Conservation (phyloP, 2,113 vertebrate genomes). For the Redunca redunca region DNA sequence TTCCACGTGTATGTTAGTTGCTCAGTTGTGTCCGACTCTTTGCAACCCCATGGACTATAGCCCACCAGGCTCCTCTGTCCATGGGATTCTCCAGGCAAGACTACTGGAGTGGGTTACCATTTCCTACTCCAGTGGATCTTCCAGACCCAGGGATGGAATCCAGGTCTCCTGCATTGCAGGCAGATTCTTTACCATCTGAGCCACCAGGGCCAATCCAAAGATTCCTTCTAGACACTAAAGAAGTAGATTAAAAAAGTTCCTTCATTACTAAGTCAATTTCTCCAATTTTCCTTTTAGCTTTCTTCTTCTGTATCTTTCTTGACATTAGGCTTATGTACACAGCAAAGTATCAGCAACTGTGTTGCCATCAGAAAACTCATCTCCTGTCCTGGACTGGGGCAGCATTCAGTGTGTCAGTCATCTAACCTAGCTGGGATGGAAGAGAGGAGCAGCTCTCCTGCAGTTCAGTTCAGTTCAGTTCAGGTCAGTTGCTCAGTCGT, state of each 20-base stretch:
- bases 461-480: neutral
- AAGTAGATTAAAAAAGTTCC: neutral
- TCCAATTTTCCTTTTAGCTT: neutral
- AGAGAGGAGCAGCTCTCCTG: neutral
- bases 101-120: neutral
- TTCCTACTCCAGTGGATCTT: neutral
- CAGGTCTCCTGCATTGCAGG: neutral
- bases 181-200: neutral
- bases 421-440: neutral
- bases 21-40: neutral
- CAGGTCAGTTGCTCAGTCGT: too few relatives aligned
- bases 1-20: neutral
- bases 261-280: neutral
- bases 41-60: neutral
- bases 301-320: neutral
- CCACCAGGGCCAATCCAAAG: neutral
- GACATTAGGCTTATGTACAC: neutral
- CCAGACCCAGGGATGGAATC: rapidly evolving
- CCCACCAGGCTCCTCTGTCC: neutral
- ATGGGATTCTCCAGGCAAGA: neutral
- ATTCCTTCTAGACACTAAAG: neutral
- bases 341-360: neutral
- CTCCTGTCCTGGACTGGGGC: neutral
- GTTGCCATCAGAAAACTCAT: neutral
- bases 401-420: neutral